Evolutionary conservation across 2,797 vertebrate genomes (phyloP), one percentile per base, ranked within the genome.

Genomic region (Enteromius unitaeniatus): DNA sequence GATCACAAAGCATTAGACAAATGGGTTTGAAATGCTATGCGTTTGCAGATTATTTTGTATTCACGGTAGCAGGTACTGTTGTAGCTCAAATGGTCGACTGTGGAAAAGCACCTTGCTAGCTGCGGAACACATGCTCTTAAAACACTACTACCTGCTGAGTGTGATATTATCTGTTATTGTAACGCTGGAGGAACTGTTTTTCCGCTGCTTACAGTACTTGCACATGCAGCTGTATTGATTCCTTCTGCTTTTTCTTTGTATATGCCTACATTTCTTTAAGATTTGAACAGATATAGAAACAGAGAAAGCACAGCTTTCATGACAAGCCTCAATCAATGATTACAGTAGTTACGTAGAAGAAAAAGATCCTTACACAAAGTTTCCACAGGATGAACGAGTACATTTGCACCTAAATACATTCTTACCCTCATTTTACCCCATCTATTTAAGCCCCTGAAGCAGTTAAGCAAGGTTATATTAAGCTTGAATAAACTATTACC

Each of bases 201-300:
- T 84, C 78, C 55, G 5, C 53, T 72, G 42, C 74, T 72, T 85
- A 78, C 72, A 79, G 47, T 77, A 87, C 84, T 83, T 88, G 86
- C 87, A 87, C 81, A 88, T 90, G 87, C 87, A 84, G 83, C 80
- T 40, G 65, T 88, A 89, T 90, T 72, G 89, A 89, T 90, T 90
- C 84, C 80, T 87, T 83, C 19, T 82, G 28, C 53, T 86, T 70
- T 86, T 79, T 64, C 80, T 17, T 53, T 77, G 78, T 83, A 31
- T 79, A 83, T 69, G 75, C 49, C 73, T 82, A 62, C 86, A 87
- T 81, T 86, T 88, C 85, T 88, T 81, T 26, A 26, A 79, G 80
- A 77, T 76, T 82, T 76, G 60, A 82, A 83, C 86, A 70, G 79
- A 11, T 84, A 70, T 70, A 74, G 82, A 87, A 65, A 78, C 47